Evolutionary conservation across 2,888 invertebrate genomes (phyloP).

Genomic region (Lordiphosa fenestrarum): DNA sequence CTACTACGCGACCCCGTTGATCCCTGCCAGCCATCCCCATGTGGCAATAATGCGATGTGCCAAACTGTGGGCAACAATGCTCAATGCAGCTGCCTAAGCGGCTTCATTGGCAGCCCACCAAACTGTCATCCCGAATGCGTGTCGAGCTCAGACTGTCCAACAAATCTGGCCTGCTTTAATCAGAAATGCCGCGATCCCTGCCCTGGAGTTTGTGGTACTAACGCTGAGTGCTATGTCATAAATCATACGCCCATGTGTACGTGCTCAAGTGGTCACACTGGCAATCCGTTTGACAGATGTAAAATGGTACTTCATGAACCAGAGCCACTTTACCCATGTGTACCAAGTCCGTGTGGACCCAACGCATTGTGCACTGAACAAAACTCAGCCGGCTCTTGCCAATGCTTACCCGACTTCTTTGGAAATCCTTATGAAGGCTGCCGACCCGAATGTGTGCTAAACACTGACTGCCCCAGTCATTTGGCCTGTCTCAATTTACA

Average conservation of each 20-base stretch:
- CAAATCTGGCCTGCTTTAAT: slow-evolving; percentile 87
- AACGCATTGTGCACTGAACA: slow-evolving; percentile 87
- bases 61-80: slow-evolving; percentile 84
- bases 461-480: slow-evolving; percentile 87
- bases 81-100: slow-evolving; percentile 86
- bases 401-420: slow-evolving; percentile 86
- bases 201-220: slow-evolving; percentile 84
- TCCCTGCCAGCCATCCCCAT: slow-evolving; percentile 88
- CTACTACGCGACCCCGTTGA: slow-evolving; percentile 69
- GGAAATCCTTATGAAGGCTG: slow-evolving; percentile 90
- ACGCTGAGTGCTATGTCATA: slow-evolving; percentile 82
- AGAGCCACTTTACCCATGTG: slow-evolving; percentile 82
- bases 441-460: slow-evolving; percentile 87
- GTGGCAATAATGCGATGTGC: slow-evolving; percentile 89
- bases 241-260: slow-evolving; percentile 84
- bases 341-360: slow-evolving; percentile 88
- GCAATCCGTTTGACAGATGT: slow-evolving; percentile 82
- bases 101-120: slow-evolving; percentile 88
- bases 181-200: slow-evolving; percentile 88
- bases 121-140: slow-evolving; percentile 90
- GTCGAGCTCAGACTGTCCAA: slow-evolving; percentile 88
- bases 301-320: slow-evolving; percentile 49
- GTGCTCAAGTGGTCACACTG: slow-evolving; percentile 82
- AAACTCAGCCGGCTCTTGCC: slow-evolving; percentile 85
- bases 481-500: slow-evolving; percentile 86